Conservation (phyloP, 2,797 vertebrate species). For the Enteromius radiatus region DNA sequence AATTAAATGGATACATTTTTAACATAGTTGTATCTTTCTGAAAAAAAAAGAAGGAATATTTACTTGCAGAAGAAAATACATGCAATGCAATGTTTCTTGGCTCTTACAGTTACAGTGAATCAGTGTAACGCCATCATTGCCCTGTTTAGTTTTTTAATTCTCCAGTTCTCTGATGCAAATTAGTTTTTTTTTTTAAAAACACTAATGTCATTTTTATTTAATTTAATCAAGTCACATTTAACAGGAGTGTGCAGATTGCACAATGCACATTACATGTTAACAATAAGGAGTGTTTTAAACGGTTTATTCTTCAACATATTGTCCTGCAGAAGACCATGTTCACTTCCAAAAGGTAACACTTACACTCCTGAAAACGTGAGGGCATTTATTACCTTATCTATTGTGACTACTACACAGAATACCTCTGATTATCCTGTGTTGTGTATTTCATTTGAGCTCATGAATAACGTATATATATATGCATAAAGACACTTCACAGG, state of each 20-base stretch:
- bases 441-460: conserved; percentile 14
- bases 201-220: background rate
- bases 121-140: background rate
- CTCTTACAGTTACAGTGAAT: conserved; percentile 14
- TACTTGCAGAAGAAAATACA: background rate
- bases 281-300: background rate
- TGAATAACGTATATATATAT: background rate
- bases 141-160: background rate
- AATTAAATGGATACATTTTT: background rate
- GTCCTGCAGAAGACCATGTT: background rate
- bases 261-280: conserved; percentile 20
- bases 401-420: conserved; percentile 66
- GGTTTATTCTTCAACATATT: conserved; percentile 1
- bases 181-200: conserved; percentile 15
- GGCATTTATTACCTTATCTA: conserved; percentile 4
- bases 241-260: conserved; percentile 8
- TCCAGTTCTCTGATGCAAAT: background rate
- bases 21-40: background rate
- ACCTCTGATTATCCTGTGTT: conserved; percentile 18
- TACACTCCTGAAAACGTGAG: conserved; percentile 13
- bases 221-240: background rate
- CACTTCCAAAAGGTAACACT: background rate
- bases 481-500: conserved; percentile 16
- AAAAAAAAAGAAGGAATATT: background rate
- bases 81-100: background rate